Percentiles rank a stretch among this genome's conserved stretches.
These are phyloP conservation scores for Tetranychus truncatus DNA, from an alignment of 2,888 invertebrate species.

Conservation along the genomic window DNA sequence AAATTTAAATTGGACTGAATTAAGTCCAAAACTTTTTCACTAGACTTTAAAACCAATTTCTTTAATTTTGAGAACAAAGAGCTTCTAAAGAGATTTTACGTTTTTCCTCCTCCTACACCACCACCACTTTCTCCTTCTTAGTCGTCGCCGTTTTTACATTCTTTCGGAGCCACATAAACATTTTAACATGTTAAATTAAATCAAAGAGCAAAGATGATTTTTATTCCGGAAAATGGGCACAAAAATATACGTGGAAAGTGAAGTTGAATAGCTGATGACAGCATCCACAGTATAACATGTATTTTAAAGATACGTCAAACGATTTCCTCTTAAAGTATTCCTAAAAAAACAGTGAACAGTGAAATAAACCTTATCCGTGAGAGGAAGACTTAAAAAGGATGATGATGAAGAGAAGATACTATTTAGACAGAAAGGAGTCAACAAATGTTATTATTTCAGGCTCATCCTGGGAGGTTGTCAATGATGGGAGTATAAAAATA, in stretches of 20 bases:
- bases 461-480: too few relatives aligned
- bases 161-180: not conserved
- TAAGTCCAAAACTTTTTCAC: slow-evolving; percentile 4
- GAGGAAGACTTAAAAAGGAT: not conserved
- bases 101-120: not conserved
- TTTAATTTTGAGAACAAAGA: not conserved
- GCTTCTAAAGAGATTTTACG: too few relatives aligned
- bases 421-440: not conserved
- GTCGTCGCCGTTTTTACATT: not conserved
- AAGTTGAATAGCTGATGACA: not conserved
- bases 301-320: not conserved
- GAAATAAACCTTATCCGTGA: not conserved
- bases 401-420: not conserved
- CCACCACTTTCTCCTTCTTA: not conserved
- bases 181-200: not conserved
- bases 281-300: too few relatives aligned
- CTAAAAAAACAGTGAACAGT: not conserved
- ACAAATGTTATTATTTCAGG: not conserved
- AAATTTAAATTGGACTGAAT: slow-evolving; percentile 22
- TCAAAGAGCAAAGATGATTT: not conserved
- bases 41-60: not conserved
- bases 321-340: not conserved
- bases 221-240: not conserved
- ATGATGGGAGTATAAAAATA: too few relatives aligned
- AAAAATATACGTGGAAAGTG: not conserved